phyloP scores from a whole-genome alignment of 2,888 invertebrate species.

The Meandrusa payeni region DNA sequence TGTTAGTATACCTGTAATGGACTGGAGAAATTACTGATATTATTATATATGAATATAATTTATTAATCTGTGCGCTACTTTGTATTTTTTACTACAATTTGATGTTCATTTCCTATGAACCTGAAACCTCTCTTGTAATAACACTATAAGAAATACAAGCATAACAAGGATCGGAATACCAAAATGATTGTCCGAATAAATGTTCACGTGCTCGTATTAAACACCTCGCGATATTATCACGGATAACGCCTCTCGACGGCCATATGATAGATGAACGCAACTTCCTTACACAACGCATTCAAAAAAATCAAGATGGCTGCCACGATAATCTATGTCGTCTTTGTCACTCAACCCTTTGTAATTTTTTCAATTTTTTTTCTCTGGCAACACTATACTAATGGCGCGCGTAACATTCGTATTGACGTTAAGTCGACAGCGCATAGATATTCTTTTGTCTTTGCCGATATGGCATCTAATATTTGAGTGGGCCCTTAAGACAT shows the following conservation, averaged over 20 bases:
- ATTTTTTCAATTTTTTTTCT: constrained; percentile 41
- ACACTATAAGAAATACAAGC: too few relatives aligned
- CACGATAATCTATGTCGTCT: constrained; percentile 54
- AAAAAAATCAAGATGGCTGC: constrained; percentile 59
- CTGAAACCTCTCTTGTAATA: too few relatives aligned
- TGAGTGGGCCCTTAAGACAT: constrained; percentile 23
- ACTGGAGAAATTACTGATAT: too few relatives aligned
- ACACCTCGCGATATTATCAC: constrained; percentile 51
- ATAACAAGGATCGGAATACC: constrained; percentile 26
- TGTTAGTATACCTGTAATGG: too few relatives aligned
- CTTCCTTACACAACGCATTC: constrained; percentile 49
- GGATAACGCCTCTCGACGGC: constrained; percentile 37
- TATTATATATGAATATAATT: too few relatives aligned
- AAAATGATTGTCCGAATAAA: constrained; percentile 15
- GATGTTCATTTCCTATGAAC: too few relatives aligned
- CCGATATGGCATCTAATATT: constrained; percentile 19
- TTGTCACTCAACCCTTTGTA: constrained; percentile 58
- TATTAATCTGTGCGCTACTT: too few relatives aligned
- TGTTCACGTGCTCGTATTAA: constrained; percentile 35
- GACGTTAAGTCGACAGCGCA: constrained; percentile 53
- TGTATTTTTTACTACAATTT: too few relatives aligned
- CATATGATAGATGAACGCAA: constrained; percentile 57
- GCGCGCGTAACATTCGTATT: constrained; percentile 41
- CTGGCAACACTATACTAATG: constrained; percentile 52
- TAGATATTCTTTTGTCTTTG: constrained; percentile 34